phyloP scores from a whole-genome alignment of 2,888 invertebrate genomes.

The Drosophila lutescens region DNA sequence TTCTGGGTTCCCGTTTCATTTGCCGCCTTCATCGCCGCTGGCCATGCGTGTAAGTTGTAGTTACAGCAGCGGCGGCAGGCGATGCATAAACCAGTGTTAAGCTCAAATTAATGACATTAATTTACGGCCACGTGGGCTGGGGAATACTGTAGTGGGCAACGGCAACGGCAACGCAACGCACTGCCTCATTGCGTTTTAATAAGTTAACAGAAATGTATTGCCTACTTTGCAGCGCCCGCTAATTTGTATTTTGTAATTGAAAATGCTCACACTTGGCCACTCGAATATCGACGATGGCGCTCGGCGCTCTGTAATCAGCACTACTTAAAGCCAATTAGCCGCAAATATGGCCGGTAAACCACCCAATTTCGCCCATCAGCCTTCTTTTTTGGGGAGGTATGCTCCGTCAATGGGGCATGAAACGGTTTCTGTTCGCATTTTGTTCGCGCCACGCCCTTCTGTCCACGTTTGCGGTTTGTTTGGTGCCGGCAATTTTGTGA shows the following conservation, averaged over 20 bases:
- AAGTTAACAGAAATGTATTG: constrained; percentile 77
- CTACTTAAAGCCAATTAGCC: constrained; percentile 80
- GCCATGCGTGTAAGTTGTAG: constrained; percentile 60
- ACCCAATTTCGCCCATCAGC: not conserved
- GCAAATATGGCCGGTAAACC: constrained; percentile 79
- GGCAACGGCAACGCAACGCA: not conserved
- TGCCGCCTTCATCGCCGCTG: constrained; percentile 22
- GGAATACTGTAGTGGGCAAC: too few relatives aligned
- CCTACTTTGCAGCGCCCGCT: constrained; percentile 58
- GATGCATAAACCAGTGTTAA: constrained; percentile 75
- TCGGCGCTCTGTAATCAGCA: constrained; percentile 69
- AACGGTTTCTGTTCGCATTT: constrained; percentile 73
- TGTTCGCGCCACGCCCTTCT: constrained; percentile 71
- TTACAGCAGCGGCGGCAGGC: constrained; percentile 62
- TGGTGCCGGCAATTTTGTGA: constrained; percentile 64
- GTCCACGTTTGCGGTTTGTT: constrained; percentile 74
- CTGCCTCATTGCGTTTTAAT: constrained; percentile 62
- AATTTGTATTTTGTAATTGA: constrained; percentile 78
- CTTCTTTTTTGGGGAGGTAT: not conserved
- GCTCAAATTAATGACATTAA: constrained; percentile 77
- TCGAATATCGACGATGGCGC: constrained; percentile 48
- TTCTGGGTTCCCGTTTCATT: constrained; percentile 14
- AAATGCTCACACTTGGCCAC: constrained; percentile 54
- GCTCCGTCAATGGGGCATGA: constrained; percentile 71
- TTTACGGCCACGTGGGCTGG: constrained; percentile 57